Conservation (phyloP, 2,797 vertebrate genomes). For the Liparis tanakae region DNA sequence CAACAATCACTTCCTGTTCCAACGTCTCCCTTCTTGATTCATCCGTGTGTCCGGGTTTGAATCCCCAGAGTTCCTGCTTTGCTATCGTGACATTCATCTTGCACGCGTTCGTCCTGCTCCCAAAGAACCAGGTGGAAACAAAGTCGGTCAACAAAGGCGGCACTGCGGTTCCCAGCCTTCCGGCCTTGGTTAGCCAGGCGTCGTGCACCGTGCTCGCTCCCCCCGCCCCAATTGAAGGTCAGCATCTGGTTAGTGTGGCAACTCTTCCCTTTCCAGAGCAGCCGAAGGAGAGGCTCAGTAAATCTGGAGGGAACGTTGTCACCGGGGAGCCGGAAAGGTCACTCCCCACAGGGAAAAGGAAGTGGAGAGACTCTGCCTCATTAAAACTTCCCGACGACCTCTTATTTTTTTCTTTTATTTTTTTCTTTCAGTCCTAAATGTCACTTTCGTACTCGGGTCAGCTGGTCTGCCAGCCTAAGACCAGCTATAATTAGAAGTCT, state of each 20-base stretch:
- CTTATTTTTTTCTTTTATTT: constrained; percentile 33
- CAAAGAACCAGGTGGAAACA: constrained; percentile 61
- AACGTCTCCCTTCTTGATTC: constrained; percentile 31
- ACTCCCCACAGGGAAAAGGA: constrained; percentile 71
- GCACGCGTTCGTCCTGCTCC: constrained; percentile 39
- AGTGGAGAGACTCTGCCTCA: constrained; percentile 75
- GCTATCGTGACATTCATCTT: constrained; percentile 41
- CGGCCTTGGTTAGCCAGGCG: constrained; percentile 22
- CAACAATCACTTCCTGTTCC: constrained; percentile 22
- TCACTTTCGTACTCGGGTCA: constrained; percentile 78
- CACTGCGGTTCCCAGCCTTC: constrained; percentile 56
- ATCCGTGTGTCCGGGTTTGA: constrained; percentile 20
- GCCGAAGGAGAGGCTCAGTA: constrained; percentile 75
- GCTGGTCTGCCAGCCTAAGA: constrained; percentile 57
- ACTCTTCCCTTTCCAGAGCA: constrained; percentile 69
- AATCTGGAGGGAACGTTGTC: constrained; percentile 81
- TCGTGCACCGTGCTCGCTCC: constrained; percentile 49
- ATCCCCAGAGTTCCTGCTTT: constrained; percentile 3
- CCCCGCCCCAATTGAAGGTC: constrained; percentile 78
- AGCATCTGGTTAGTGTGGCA: constrained; percentile 75
- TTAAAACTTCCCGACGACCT: constrained; percentile 75
- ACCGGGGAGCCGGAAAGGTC: constrained; percentile 81
- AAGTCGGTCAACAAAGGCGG: constrained; percentile 58
- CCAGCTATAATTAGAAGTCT: constrained; percentile 73
- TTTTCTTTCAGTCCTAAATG: constrained; percentile 72